Evolutionary conservation across 2,888 invertebrate species (phyloP), one percentile per base, ranked within the genome.

Genomic region (Eudemis profundana): DNA sequence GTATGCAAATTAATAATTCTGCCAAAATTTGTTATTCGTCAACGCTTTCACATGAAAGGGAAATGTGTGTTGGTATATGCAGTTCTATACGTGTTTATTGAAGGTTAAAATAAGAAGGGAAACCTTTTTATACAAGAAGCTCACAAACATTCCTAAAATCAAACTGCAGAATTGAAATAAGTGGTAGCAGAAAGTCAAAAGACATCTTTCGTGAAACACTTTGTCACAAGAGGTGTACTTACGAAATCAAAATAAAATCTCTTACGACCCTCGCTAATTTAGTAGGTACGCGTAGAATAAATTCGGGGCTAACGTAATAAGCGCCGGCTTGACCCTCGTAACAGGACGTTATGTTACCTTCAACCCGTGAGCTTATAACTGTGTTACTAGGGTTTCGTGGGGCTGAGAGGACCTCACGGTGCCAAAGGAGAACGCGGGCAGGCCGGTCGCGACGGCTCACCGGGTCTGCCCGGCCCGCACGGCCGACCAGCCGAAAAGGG

Each of bases 401-500:
- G 93, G 33, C 84, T 87, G 38, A 92, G 94, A 70, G 95, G 95
- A 3, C 89, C 94, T 56, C 90, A 93, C 74, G 95, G 95, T 40
- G 89, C 90, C 21, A 96, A 95, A 83, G 96, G 95, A 44, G 95
- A 95, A 75, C 92, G 94, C 27, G 94, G 95, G 0, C 91, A 87
- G 62, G 83, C 94, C n/a, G 96, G 96, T 40, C 93, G 94, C 68
- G 95, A 95, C 62, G 96, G 96, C 3, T 86, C 94, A 44, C 95
- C 96, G 29, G 94, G 94, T 67, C 76, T 93, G 72, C 86, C 93
- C 68, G 84, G 94, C 82, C 76, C 92, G 70, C 85, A 93, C 87
- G 83, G 94, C 76, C 83, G 91, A 71, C 94, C 95, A 59, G 96
- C 96, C 8, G 95, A 95, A 78, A 96, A 96, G 85, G 96, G 96